These are phyloP conservation scores for Grammomys surdaster DNA, from an alignment of 2,113 vertebrate species.

Conservation along the genomic window DNA sequence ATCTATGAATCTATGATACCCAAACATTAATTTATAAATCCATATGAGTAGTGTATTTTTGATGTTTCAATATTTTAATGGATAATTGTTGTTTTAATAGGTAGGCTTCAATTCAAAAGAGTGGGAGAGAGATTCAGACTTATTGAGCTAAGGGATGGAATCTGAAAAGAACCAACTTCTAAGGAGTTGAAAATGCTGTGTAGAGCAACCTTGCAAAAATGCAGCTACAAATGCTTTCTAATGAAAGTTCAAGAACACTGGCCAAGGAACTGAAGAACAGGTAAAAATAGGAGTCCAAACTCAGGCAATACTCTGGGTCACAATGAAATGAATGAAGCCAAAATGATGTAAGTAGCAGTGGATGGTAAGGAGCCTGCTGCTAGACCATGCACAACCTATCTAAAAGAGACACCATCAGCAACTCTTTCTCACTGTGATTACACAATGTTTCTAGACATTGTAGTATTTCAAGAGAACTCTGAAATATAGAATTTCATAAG, in stretches of 20 bases:
- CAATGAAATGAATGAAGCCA: neutral
- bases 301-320: neutral
- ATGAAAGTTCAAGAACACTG: neutral
- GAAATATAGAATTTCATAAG: neutral
- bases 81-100: neutral
- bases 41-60: neutral
- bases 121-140: neutral
- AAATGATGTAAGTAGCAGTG: fast-evolving
- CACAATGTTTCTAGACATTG: neutral
- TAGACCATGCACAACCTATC: fast-evolving
- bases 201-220: neutral
- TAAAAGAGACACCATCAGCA: neutral
- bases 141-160: neutral
- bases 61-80: neutral
- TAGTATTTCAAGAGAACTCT: neutral
- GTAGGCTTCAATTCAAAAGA: neutral
- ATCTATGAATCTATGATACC: neutral
- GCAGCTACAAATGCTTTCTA: neutral
- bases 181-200: neutral
- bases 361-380: no score
- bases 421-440: neutral
- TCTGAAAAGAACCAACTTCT: neutral
- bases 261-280: neutral
- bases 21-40: neutral
- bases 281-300: neutral